phyloP scores from a whole-genome alignment of 2,113 vertebrate species.

The Strix aluco region DNA sequence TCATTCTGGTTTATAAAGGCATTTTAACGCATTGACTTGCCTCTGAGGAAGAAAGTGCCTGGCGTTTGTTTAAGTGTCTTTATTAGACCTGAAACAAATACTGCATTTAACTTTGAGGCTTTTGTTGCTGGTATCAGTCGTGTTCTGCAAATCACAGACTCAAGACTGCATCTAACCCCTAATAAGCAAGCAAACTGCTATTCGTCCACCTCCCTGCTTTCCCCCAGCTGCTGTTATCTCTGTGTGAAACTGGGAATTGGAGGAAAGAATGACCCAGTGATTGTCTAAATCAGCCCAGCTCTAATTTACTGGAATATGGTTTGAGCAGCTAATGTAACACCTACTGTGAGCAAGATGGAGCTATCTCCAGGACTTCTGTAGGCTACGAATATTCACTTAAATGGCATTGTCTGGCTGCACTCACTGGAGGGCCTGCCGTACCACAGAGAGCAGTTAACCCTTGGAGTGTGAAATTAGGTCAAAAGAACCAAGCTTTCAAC shows the following conservation, averaged over 20 bases:
- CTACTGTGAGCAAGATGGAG: constrained; percentile 78
- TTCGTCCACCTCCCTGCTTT: constrained; percentile 55
- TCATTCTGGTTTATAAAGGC: background rate
- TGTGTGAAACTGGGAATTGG: constrained; percentile 68
- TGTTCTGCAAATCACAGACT: constrained; percentile 65
- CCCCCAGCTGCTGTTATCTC: constrained; percentile 73
- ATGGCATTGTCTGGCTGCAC: constrained; percentile 64
- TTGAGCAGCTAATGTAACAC: constrained; percentile 78
- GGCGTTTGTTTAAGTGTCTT: constrained; percentile 28
- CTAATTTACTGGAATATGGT: constrained; percentile 82
- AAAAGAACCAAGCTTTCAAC: constrained; percentile 47
- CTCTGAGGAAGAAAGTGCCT: background rate
- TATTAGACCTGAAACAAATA: constrained; percentile 61
- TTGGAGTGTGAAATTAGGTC: constrained; percentile 71
- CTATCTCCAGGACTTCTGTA: constrained; percentile 66
- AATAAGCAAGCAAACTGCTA: constrained; percentile 66
- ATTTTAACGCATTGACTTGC: background rate
- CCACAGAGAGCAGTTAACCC: constrained; percentile 56
- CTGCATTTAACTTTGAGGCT: constrained; percentile 49
- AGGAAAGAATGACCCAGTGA: constrained; percentile 78
- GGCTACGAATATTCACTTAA: constrained; percentile 65
- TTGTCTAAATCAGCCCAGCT: constrained; percentile 76
- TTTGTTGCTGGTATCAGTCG: constrained; percentile 44
- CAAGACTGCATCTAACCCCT: constrained; percentile 58
- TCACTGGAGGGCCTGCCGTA: constrained; percentile 41